These are phyloP conservation scores for Plagiodera versicolora DNA, from an alignment of 2,888 invertebrate genomes.

Conservation along the genomic window DNA sequence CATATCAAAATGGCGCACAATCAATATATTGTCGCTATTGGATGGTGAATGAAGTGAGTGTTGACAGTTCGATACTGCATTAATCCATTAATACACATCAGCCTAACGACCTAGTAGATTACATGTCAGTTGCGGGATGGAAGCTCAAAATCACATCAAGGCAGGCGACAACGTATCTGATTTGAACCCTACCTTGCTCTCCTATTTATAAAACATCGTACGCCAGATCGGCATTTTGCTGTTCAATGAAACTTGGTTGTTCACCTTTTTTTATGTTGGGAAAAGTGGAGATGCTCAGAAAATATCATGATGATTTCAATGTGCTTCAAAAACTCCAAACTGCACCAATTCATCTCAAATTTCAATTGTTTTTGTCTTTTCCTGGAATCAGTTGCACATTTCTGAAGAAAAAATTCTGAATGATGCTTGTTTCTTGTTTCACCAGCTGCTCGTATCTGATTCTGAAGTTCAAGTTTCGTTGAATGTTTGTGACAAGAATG, in stretches of 20 bases:
- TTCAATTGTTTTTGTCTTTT: too few relatives aligned
- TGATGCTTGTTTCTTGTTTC: too few relatives aligned
- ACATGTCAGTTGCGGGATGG: slow-evolving; percentile 45
- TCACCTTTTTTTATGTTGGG: too few relatives aligned
- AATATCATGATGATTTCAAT: too few relatives aligned
- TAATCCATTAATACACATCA: slow-evolving; percentile 56
- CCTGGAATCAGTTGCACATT: too few relatives aligned
- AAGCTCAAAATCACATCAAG: slow-evolving; percentile 43
- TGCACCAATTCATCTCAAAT: too few relatives aligned
- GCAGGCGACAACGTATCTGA: slow-evolving; percentile 43
- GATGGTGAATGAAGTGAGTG: slow-evolving; percentile 51
- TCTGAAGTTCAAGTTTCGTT: too few relatives aligned
- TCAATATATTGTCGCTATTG: slow-evolving; percentile 50
- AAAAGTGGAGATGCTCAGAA: too few relatives aligned
- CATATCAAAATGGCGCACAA: slow-evolving; percentile 47
- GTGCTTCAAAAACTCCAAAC: too few relatives aligned
- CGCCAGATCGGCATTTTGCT: slow-evolving; percentile 3
- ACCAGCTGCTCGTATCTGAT: too few relatives aligned
- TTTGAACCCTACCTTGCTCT: slow-evolving; percentile 37
- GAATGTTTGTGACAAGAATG: too few relatives aligned
- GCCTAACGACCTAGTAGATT: slow-evolving; percentile 50
- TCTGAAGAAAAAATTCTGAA: too few relatives aligned
- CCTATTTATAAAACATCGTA: slow-evolving; percentile 28
- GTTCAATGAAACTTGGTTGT: not conserved
- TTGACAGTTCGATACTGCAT: slow-evolving; percentile 55